Evolutionary conservation across 2,888 invertebrate species (phyloP).

Genomic region (Calephelis perditalis): DNA sequence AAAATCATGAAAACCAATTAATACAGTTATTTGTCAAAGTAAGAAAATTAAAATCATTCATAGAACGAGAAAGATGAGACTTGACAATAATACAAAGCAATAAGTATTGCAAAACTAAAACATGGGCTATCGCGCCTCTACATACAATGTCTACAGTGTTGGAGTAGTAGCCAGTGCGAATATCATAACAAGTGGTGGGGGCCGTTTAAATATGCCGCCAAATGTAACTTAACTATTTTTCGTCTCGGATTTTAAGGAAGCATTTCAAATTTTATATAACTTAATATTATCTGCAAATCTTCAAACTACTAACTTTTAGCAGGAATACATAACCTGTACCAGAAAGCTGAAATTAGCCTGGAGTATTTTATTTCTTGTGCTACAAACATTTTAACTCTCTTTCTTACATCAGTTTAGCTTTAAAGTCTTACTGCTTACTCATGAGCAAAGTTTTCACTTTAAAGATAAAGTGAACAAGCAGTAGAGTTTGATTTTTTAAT

Average conservation of each 20-base stretch:
- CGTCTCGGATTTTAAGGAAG: neutral
- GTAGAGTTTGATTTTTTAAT: too few species aligned
- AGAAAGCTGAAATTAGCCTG: too few species aligned
- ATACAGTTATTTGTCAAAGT: neutral
- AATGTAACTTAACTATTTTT: slow-evolving; percentile 4
- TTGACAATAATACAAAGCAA: neutral
- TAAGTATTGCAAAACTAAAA: neutral
- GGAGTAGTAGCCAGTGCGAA: neutral
- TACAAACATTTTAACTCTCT: too few species aligned
- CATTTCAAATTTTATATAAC: too few species aligned
- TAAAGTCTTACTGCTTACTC: too few species aligned
- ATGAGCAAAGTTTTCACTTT: too few species aligned
- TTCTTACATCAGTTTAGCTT: too few species aligned
- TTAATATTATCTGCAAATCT: too few species aligned
- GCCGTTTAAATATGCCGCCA: neutral
- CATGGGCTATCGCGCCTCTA: neutral
- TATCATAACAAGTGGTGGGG: slow-evolving; percentile 2
- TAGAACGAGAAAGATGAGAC: neutral
- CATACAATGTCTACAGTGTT: neutral
- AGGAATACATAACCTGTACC: too few species aligned
- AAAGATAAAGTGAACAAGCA: too few species aligned
- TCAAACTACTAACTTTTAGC: too few species aligned
- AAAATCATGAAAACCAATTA: neutral
- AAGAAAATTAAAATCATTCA: slow-evolving; percentile 3
- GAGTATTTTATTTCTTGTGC: too few species aligned